These are phyloP conservation scores for Ruditapes philippinarum DNA, from an alignment of 1,140 invertebrate genomes.

Conservation along the genomic window DNA sequence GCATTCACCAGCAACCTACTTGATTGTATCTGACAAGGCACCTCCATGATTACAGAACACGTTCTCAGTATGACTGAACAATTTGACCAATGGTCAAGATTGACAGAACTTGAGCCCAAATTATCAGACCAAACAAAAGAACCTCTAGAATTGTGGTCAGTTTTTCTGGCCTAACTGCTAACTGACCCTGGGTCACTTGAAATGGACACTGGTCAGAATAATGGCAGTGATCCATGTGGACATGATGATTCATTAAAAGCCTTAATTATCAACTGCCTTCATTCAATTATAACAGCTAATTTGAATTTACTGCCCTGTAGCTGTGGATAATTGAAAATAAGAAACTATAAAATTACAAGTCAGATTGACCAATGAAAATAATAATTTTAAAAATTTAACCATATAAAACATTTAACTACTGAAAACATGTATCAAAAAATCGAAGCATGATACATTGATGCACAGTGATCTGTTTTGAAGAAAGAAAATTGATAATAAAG, in stretches of 20 bases:
- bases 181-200: constrained; percentile 57
- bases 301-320: constrained; percentile 48
- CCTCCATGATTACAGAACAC: constrained; percentile 40
- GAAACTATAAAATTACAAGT: constrained; percentile 9
- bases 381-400: no score
- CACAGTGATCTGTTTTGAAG: no score
- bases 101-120: constrained; percentile 48
- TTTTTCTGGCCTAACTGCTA: constrained; percentile 48
- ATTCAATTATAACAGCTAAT: constrained; percentile 58
- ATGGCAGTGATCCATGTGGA: constrained; percentile 36
- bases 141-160: constrained; percentile 53
- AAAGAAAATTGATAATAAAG: no score
- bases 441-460: no score
- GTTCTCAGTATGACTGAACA: background rate
- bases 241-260: constrained; percentile 62
- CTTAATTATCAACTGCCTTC: constrained; percentile 57
- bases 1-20: background rate
- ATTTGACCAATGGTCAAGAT: constrained; percentile 65
- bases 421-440: no score
- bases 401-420: no score
- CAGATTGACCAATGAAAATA: constrained; percentile 1
- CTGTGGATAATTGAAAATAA: constrained; percentile 20
- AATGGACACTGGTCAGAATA: constrained; percentile 61
- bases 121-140: constrained; percentile 56
- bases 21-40: constrained; percentile 60